These are phyloP conservation scores for Lordiphosa collinella DNA, from an alignment of 1,140 invertebrate species.

Conservation along the genomic window DNA sequence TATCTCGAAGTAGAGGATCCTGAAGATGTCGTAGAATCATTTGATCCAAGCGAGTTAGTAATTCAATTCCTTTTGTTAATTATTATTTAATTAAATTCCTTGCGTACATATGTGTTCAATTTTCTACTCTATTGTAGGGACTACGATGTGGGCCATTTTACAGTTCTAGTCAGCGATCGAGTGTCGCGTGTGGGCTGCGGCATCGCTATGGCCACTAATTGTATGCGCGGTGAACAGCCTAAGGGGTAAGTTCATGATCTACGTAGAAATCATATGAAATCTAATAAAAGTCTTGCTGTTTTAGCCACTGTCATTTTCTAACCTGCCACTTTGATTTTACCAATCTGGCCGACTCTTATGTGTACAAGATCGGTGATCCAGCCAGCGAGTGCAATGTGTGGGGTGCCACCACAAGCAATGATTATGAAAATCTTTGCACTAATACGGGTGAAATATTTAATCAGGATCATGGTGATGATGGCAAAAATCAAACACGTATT, in stretches of 20 bases:
- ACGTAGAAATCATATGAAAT: too few species aligned
- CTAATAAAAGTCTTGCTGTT: too few species aligned
- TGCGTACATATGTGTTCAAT: too few species aligned
- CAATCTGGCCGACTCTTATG: constrained; percentile 12
- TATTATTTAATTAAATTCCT: too few species aligned
- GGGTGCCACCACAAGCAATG: background rate
- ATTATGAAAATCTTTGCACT: constrained; percentile 21
- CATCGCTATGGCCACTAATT: constrained; percentile 19
- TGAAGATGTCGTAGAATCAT: background rate
- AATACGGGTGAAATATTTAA: constrained; percentile 35
- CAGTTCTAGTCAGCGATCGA: constrained; percentile 34
- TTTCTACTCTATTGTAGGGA: constrained; percentile 9
- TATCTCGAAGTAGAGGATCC: constrained; percentile 12
- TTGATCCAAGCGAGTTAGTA: constrained; percentile 7
- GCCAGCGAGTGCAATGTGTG: constrained; percentile 24
- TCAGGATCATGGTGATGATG: constrained; percentile 2
- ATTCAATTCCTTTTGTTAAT: too few species aligned
- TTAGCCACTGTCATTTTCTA: constrained; percentile 20
- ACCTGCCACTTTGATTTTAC: constrained; percentile 46
- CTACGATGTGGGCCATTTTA: constrained; percentile 13
- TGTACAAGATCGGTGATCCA: constrained; percentile 27
- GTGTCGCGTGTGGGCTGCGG: constrained; percentile 50
- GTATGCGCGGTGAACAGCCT: background rate
- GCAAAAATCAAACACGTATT: background rate
- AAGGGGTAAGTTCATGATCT: background rate